phyloP scores from a whole-genome alignment of 2,113 vertebrate genomes.

The Tauraco erythrolophus region DNA sequence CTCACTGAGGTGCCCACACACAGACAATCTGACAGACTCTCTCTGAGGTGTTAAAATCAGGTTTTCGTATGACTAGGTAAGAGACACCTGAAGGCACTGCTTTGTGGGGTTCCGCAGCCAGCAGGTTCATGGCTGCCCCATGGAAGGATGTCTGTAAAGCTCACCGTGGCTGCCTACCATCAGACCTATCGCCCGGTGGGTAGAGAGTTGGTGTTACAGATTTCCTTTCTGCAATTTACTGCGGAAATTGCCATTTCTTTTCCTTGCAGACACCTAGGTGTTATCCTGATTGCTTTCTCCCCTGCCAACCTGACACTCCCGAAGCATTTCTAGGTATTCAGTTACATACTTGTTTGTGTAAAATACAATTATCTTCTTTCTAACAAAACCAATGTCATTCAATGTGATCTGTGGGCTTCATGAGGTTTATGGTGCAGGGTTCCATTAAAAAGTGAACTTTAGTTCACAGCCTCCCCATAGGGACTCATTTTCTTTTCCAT shows the following conservation, averaged over 20 bases:
- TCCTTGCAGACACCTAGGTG: background rate
- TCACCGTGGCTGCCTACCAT: background rate
- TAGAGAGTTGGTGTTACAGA: background rate
- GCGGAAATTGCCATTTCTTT: background rate
- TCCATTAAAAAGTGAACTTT: background rate
- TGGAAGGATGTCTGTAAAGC: background rate
- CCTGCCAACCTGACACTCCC: background rate
- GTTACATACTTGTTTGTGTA: background rate
- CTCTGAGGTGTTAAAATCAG: background rate
- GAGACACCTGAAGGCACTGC: background rate
- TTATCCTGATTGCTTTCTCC: background rate
- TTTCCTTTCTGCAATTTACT: background rate
- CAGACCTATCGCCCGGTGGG: background rate
- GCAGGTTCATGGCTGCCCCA: rapidly evolving
- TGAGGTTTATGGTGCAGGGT: background rate
- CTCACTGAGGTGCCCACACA: rapidly evolving
- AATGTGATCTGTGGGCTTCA: background rate
- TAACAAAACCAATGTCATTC: background rate
- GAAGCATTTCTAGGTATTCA: background rate
- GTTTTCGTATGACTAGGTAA: background rate
- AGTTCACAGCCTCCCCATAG: background rate
- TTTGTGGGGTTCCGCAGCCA: rapidly evolving
- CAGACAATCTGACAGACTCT: background rate
- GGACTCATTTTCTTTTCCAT: background rate
- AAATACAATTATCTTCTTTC: background rate